Conservation (phyloP, 2,888 invertebrate species). For the Thyatira batis region DNA sequence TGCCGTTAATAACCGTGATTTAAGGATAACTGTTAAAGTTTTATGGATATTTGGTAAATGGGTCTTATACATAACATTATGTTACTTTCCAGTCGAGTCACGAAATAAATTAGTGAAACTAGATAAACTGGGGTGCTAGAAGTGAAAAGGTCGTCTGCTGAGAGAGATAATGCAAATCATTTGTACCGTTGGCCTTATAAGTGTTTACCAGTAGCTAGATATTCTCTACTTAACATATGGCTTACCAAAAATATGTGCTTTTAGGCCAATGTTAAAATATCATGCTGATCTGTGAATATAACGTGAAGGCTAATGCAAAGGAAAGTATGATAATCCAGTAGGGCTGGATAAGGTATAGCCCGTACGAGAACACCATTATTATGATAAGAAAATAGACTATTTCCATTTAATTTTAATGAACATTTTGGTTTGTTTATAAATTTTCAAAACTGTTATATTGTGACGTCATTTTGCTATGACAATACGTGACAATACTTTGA, state of each 20-base stretch:
- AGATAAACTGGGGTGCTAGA: too few species aligned
- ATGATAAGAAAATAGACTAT: conserved; percentile 62
- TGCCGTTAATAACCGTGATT: background rate
- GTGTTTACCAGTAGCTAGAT: too few species aligned
- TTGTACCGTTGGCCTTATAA: too few species aligned
- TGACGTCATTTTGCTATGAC: background rate
- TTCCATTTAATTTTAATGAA: conserved; percentile 60
- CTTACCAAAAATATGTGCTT: too few species aligned
- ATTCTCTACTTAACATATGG: too few species aligned
- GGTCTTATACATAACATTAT: background rate
- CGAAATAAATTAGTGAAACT: background rate
- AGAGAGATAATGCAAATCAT: too few species aligned
- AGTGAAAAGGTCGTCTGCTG: too few species aligned
- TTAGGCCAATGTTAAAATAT: conserved; percentile 48
- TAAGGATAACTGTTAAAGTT: background rate
- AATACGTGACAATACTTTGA: background rate
- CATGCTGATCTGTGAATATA: conserved; percentile 52
- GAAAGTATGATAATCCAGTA: conserved; percentile 62
- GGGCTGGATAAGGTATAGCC: conserved; percentile 60
- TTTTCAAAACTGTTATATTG: conserved; percentile 13
- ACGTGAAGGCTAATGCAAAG: conserved; percentile 42
- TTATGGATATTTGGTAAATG: background rate
- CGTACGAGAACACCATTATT: conserved; percentile 46
- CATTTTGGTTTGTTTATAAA: conserved; percentile 39
- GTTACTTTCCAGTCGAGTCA: background rate